phyloP scores from a whole-genome alignment of 2,113 vertebrate species.

The Calidris pygmaea region DNA sequence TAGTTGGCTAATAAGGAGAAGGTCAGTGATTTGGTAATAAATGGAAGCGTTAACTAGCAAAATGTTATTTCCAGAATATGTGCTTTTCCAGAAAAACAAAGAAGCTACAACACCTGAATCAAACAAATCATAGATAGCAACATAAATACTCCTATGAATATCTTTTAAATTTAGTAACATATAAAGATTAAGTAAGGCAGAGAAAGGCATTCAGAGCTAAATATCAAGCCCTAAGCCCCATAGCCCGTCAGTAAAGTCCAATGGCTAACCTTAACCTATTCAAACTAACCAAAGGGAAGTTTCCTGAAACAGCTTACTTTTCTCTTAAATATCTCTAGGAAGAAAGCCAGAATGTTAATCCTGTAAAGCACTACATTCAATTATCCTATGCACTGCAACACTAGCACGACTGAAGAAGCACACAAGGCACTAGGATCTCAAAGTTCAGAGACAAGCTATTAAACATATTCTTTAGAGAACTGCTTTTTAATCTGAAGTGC shows the following conservation, averaged over 20 bases:
- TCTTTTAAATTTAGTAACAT: background rate
- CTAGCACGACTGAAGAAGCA: background rate
- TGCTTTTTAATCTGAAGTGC: background rate
- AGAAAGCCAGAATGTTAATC: background rate
- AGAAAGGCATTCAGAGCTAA: background rate
- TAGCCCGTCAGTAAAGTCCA: background rate
- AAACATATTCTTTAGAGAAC: background rate
- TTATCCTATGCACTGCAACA: background rate
- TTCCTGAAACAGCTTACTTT: background rate
- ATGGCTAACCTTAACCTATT: background rate
- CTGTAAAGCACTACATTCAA: background rate
- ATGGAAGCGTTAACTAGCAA: background rate
- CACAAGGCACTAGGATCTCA: background rate
- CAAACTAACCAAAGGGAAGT: background rate
- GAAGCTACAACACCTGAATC: background rate
- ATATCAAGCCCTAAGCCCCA: background rate
- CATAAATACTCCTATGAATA: background rate
- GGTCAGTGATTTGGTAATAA: background rate
- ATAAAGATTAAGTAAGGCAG: background rate
- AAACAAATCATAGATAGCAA: background rate
- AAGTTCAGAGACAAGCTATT: background rate
- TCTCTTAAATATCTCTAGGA: background rate
- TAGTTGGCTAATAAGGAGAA: background rate
- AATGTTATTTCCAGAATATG: background rate
- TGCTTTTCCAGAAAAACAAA: background rate